phyloP scores from a whole-genome alignment of 2,888 invertebrate genomes.

The Lymantria dispar region DNA sequence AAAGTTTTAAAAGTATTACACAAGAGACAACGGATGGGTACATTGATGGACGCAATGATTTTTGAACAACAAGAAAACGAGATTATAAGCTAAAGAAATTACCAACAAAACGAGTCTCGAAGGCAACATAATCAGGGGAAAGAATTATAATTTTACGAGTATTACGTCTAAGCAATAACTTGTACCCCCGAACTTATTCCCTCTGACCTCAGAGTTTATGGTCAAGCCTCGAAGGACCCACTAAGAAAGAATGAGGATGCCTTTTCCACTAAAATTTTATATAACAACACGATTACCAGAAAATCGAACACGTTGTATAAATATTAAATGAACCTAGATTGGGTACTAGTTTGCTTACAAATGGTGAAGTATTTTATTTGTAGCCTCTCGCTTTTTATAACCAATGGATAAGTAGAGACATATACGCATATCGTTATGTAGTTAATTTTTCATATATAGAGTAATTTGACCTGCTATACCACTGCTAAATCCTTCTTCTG shows the following conservation, averaged over 20 bases:
- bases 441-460: too few species aligned
- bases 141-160: slow-evolving; percentile 24
- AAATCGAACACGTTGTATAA: not conserved
- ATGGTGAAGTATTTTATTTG: too few species aligned
- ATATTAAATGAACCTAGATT: not conserved
- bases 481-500: too few species aligned
- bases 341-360: too few species aligned
- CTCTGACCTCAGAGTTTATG: slow-evolving; percentile 21
- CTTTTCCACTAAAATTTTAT: slow-evolving; percentile 9
- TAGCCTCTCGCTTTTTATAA: too few species aligned
- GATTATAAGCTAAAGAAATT: slow-evolving; percentile 5
- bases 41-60: too few species aligned
- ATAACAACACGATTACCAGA: slow-evolving; percentile 11
- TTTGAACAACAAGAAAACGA: too few species aligned
- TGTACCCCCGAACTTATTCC: slow-evolving; percentile 16
- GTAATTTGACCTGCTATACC: too few species aligned
- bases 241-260: slow-evolving; percentile 16
- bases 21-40: too few species aligned
- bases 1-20: too few species aligned
- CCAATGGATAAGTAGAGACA: too few species aligned
- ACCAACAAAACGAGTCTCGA: slow-evolving; percentile 12
- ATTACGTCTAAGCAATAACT: slow-evolving; percentile 24
- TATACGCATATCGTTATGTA: too few species aligned
- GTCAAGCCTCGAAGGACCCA: slow-evolving; percentile 19
- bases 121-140: slow-evolving; percentile 26